Percentiles rank a stretch among this genome's conserved stretches.
Evolutionary conservation across 2,797 vertebrate species (phyloP).

Genomic region (Gambusia yucatana): DNA sequence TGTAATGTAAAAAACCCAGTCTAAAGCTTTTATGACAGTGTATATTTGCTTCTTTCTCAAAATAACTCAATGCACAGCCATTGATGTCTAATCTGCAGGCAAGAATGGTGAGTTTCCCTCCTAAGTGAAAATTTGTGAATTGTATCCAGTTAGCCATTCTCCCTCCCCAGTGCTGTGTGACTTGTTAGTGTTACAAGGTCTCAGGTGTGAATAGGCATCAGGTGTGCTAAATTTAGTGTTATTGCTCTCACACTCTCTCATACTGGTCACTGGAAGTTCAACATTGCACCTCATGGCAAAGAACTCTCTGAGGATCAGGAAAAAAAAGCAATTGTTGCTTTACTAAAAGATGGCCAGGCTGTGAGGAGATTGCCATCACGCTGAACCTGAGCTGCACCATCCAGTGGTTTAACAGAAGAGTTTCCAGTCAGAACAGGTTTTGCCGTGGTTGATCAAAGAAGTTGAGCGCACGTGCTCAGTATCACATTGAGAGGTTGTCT

Average conservation of each 20-base stretch:
- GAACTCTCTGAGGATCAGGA: not conserved
- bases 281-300: not conserved
- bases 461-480: not conserved
- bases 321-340: not conserved
- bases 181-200: not conserved
- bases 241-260: not conserved
- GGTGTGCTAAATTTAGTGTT: not conserved
- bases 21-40: not conserved
- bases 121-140: not conserved
- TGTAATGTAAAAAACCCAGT: not conserved
- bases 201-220: not conserved
- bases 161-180: not conserved
- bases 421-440: not conserved
- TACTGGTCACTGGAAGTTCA: constrained; percentile 1
- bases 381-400: not conserved
- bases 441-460: not conserved
- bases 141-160: not conserved
- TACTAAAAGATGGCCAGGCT: not conserved
- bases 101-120: not conserved
- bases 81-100: not conserved
- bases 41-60: not conserved
- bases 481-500: not conserved
- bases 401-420: not conserved
- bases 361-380: not conserved
- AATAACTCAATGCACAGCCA: not conserved